Conservation (phyloP, 2,797 vertebrate genomes). For the Kryptolebias ocellatus region DNA sequence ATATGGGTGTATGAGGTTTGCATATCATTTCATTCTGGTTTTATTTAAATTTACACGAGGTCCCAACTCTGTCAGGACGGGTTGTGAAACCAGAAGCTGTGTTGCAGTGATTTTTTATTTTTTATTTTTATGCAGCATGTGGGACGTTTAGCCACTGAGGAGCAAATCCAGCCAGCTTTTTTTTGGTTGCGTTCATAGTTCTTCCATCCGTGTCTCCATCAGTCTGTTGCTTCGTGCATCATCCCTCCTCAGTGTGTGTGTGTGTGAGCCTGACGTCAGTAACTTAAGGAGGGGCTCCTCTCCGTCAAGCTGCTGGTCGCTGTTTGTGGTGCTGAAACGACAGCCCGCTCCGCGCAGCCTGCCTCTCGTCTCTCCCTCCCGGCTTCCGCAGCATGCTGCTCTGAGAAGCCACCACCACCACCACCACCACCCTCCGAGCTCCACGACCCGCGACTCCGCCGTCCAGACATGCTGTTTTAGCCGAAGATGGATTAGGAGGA, state of each 20-base stretch:
- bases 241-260: constrained; percentile 57
- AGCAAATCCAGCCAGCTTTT: neutral
- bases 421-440: constrained; percentile 5
- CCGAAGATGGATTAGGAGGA: constrained; percentile 73
- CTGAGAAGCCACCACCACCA: neutral
- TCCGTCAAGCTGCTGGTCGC: constrained; percentile 62
- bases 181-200: constrained; percentile 4
- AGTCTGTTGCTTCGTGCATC: constrained; percentile 35
- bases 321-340: constrained; percentile 83
- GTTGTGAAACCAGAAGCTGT: too few relatives aligned
- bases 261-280: constrained; percentile 80
- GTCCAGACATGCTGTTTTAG: constrained; percentile 64
- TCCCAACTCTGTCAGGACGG: too few relatives aligned
- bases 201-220: constrained; percentile 2
- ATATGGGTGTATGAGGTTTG: too few relatives aligned
- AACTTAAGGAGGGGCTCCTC: constrained; percentile 74
- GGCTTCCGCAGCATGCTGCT: constrained; percentile 19
- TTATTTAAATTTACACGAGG: too few relatives aligned
- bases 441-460: constrained; percentile 12
- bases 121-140: too few relatives aligned
- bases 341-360: constrained; percentile 45
- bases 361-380: neutral
- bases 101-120: too few relatives aligned
- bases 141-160: too few relatives aligned
- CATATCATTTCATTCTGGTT: too few relatives aligned